Evolutionary conservation across 92 coral and sea anemone genomes (phyloP).

Genomic region (Phenganax marumi): DNA sequence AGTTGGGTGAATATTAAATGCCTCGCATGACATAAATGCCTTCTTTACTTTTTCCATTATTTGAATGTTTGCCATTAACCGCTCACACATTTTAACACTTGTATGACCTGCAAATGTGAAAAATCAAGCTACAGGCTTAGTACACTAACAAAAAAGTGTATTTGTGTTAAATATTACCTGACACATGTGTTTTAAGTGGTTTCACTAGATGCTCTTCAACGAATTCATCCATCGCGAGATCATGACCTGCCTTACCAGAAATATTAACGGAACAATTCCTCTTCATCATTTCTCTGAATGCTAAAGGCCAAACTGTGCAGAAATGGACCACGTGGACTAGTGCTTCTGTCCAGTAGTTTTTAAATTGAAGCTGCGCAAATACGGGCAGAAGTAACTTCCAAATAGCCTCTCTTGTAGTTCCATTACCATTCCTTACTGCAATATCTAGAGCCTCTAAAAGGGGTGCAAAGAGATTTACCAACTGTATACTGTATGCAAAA

Average conservation of each 20-base stretch:
- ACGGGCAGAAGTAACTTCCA: conserved; percentile 43
- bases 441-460: conserved; percentile 17
- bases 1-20: conserved; percentile 53
- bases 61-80: conserved; percentile 39
- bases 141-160: not conserved
- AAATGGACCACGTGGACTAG: conserved; percentile 48
- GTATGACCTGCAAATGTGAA: conserved; percentile 45
- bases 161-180: conserved; percentile 5
- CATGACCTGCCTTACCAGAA: conserved; percentile 47
- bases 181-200: conserved; percentile 48
- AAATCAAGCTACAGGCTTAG: not conserved
- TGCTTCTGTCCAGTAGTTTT: conserved; percentile 53
- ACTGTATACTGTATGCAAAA: conserved; percentile 24
- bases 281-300: conserved; percentile 46
- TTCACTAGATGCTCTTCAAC: conserved; percentile 46
- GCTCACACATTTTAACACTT: conserved; percentile 32
- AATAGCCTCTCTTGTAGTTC: conserved; percentile 36
- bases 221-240: conserved; percentile 53
- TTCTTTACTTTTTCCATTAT: conserved; percentile 23
- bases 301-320: conserved; percentile 51
- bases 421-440: conserved; percentile 49
- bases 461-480: conserved; percentile 53
- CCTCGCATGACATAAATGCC: conserved; percentile 24
- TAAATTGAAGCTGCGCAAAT: conserved; percentile 44
- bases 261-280: conserved; percentile 45